Conservation (phyloP, 1,140 invertebrate species). For the Hycleus cichorii region DNA sequence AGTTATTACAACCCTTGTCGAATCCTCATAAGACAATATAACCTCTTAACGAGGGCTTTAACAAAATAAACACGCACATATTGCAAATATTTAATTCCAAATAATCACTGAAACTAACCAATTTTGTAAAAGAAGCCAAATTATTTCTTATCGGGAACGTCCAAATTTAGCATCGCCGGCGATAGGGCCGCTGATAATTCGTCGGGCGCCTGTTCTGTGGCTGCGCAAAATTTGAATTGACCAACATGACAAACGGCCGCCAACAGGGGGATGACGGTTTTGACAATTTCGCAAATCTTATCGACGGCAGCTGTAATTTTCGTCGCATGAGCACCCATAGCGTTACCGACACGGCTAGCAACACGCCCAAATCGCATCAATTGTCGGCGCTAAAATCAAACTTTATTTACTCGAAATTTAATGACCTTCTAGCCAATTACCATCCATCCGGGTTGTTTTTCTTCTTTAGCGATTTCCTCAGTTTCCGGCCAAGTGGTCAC, state of each 20-base stretch:
- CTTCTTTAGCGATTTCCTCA: not conserved
- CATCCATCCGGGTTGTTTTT: slow-evolving; percentile 21
- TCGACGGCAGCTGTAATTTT: slow-evolving; percentile 35
- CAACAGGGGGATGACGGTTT: slow-evolving; percentile 38
- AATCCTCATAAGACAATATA: no score
- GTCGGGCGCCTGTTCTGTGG: slow-evolving; percentile 29
- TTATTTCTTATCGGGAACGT: slow-evolving; percentile 14
- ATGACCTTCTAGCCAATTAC: not conserved
- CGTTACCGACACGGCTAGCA: slow-evolving; percentile 33
- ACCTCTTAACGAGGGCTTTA: no score
- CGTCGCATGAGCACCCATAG: slow-evolving; percentile 30
- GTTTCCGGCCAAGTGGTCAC: slow-evolving; percentile 10
- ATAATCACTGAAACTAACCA: not conserved
- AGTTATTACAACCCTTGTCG: no score
- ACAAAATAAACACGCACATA: not conserved
- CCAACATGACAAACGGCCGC: slow-evolving; percentile 39
- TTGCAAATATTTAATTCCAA: not conserved
- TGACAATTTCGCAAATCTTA: slow-evolving; percentile 39
- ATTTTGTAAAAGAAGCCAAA: not conserved
- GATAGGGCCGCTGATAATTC: slow-evolving; percentile 23
- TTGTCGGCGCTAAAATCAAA: slow-evolving; percentile 32
- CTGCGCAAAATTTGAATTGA: slow-evolving; percentile 38
- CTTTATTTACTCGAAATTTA: not conserved
- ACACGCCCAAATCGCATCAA: slow-evolving; percentile 35
- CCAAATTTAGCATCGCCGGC: slow-evolving; percentile 19